Conservation (phyloP, 2,113 vertebrate species). For the Erythrocercus mccallii region DNA sequence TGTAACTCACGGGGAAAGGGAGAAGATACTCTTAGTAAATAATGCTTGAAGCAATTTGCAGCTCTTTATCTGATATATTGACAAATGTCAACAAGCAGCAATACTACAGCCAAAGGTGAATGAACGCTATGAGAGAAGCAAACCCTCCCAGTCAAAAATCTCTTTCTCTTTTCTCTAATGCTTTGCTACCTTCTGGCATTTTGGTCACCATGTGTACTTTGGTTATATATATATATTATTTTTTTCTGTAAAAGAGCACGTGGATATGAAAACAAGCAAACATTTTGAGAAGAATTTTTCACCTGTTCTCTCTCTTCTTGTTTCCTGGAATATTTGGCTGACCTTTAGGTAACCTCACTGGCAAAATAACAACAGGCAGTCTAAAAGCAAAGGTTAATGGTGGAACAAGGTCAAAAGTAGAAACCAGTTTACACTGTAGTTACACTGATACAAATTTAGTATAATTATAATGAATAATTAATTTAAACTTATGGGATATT, state of each 20-base stretch:
- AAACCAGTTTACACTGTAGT: background rate
- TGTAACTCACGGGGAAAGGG: background rate
- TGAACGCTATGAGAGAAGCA: background rate
- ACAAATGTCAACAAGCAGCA: background rate
- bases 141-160: background rate
- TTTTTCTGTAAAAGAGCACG: background rate
- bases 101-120: background rate
- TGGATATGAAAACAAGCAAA: background rate
- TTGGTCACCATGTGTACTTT: background rate
- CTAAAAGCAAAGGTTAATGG: constrained; percentile 3
- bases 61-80: background rate
- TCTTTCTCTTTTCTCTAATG: background rate
- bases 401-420: background rate
- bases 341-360: background rate
- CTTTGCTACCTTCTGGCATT: background rate
- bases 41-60: constrained; percentile 4
- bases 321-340: constrained; percentile 1
- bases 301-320: background rate
- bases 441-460: background rate
- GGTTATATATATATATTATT: background rate
- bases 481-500: background rate
- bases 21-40: background rate
- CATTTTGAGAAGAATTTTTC: background rate
- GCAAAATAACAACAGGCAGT: background rate
- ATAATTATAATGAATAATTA: background rate